Base-by-base conservation (phyloP, 2,888 invertebrate species). In the Chromoteleia sp. region DNA sequence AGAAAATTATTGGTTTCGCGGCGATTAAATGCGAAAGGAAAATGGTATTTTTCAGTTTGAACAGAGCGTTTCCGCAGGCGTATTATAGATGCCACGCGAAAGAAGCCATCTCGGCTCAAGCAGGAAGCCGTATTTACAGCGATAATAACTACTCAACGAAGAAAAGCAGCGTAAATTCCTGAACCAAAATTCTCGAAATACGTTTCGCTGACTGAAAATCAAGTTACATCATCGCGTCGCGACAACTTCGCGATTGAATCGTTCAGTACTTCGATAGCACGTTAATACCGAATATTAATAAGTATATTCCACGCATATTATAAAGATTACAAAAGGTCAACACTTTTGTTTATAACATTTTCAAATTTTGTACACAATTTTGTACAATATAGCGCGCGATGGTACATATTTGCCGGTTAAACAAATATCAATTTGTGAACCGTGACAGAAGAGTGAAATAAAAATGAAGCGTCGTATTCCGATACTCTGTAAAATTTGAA, bases 81-180 rank as follows among this genome's bases (percentile, higher is more conserved):
- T 48, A 67, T 65, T 67, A 50, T 52, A 67, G 59, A 59, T 58
- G 39, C 58, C 68, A 41, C 58, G 76, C 76, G 43, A 76, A 76
- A 76, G 76, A 67, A 76, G 67, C 76, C 67, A 48, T 67, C 76
- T 54, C 59, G 29, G n/a, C 52, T 68, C 67, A 36, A 76, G 43
- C 76, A 76, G 76, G 76, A 76, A 76, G 59, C 59, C 76, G 68
- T 68, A 76, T 68, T 76, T 68, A 50, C 75, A 50, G 67, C 58
- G 65, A 67, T 67, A 65, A 65, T 58, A 74, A 75, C 58, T 39
- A 75, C 75, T 75, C 39, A 10, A 29, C 39, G 63, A 21, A 58
- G 75, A 39, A 75, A 67, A 75, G 63, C 10, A 63, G 29, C 29
- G 58, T 17, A n/a, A 75, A 65, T 75, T 58, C 48, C 39, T 25